A percentile compares a stretch with the other conserved stretches of the same genome.
Evolutionary conservation across 2,888 invertebrate genomes (phyloP).

Genomic region (Neoitamus cyanurus): DNA sequence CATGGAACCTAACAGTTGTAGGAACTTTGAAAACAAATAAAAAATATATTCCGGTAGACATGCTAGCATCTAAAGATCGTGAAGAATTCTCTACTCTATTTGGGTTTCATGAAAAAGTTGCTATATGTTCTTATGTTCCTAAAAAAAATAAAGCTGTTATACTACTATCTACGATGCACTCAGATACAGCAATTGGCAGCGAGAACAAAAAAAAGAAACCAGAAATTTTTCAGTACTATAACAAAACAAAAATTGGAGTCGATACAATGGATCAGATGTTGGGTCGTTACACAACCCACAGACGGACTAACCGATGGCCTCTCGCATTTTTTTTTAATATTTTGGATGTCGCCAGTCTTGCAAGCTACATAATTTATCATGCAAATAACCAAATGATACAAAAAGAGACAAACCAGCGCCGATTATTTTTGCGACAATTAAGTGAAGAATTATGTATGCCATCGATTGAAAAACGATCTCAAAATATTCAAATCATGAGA

Average conservation of each 20-base stretch:
- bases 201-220: background rate
- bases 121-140: constrained; percentile 51
- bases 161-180: constrained; percentile 10
- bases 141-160: constrained; percentile 52
- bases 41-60: too few species aligned
- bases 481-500: too few species aligned
- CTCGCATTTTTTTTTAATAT: constrained; percentile 44
- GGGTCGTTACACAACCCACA: constrained; percentile 51
- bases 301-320: constrained; percentile 52
- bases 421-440: background rate
- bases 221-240: background rate
- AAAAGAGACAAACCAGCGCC: background rate
- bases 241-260: constrained; percentile 43
- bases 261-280: constrained; percentile 54
- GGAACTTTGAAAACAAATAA: too few species aligned
- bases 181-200: background rate
- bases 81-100: too few species aligned
- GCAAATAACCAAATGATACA: background rate
- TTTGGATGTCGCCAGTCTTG: background rate
- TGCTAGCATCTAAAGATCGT: too few species aligned
- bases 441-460: background rate
- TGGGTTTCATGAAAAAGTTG: too few species aligned
- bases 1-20: too few species aligned
- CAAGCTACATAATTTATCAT: background rate
- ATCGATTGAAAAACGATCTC: background rate